phyloP scores from a whole-genome alignment of 2,113 vertebrate species.

The Lepus europaeus region DNA sequence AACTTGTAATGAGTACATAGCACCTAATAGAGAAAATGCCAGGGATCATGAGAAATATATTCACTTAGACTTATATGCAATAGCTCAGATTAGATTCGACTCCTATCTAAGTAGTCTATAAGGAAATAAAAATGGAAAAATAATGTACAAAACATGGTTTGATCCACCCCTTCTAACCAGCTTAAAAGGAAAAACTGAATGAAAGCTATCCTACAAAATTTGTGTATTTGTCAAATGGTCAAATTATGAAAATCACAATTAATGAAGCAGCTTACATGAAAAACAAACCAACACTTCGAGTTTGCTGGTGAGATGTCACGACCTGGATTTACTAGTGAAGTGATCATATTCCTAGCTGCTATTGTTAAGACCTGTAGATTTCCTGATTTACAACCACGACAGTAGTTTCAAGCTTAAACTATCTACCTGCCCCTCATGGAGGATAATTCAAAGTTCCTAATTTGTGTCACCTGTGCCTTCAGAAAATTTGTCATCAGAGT shows the following conservation, averaged over 20 bases:
- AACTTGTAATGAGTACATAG: background rate
- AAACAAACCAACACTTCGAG: background rate
- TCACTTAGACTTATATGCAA: background rate
- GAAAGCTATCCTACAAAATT: conserved; percentile 19
- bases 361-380: background rate
- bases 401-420: background rate
- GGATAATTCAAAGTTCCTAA: background rate
- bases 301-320: background rate
- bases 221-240: background rate
- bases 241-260: conserved; percentile 4
- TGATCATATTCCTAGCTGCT: background rate
- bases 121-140: conserved; percentile 30
- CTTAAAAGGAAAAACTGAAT: background rate
- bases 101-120: conserved; percentile 17
- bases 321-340: background rate
- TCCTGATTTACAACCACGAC: background rate
- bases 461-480: background rate
- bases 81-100: background rate
- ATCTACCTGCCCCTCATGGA: background rate
- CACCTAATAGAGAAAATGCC: conserved; percentile 13
- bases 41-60: background rate
- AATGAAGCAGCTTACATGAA: conserved; percentile 14
- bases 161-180: background rate
- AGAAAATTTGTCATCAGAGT: background rate
- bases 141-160: background rate